Base-by-base conservation (phyloP, 2,797 vertebrate species). In the Scolopax rusticola region DNA sequence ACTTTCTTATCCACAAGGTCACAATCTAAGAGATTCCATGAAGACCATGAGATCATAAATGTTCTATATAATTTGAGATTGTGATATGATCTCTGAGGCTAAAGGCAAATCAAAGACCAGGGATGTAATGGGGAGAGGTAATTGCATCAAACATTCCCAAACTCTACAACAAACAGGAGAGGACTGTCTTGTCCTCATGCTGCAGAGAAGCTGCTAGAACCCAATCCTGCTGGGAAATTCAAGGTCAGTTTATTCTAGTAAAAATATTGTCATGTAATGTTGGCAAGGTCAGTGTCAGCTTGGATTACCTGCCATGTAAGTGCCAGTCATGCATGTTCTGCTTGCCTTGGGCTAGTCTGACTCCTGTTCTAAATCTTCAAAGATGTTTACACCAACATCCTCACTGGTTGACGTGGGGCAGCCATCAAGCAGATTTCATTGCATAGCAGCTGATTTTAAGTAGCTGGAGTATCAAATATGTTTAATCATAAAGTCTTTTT, bases 201-300 rank as follows among this genome's bases (percentile, higher is more conserved):
- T 88, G 60, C 57, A 93, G 50, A 41, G 61, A 84, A 87, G 53
- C 57, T 41, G 74, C 32, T 40, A 54, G 67, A 80, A 76, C 38
- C 3, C 81, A 61, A 77, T 8, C 41, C 28, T 18, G 40, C 40
- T 36, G 40, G 36, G 50, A 96, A 53, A 85, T 59, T 89, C 92
- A 94, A 95, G 81, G 84, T 84, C 92, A 74, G 71, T 67, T 92
- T 92, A 83, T 36, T 60, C 64, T 40, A 56, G 41, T 50, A 67
- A 82, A 81, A 89, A 77, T 77, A 70, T 68, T 84, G 63, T 53
- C 84, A 32, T 45, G 36, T 54, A 74, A 79, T 40, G 30, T 57
- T 91, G 81, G 80, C 93, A 95, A 96, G 90, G 90, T 95, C 96
- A 86, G 57, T 95, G 91, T 94, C 96, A 95, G 68, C 70, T 97